A percentile compares a stretch with the other conserved stretches of the same genome.
Evolutionary conservation across 2,888 invertebrate genomes (phyloP).

Genomic region (Drosophila rellima): DNA sequence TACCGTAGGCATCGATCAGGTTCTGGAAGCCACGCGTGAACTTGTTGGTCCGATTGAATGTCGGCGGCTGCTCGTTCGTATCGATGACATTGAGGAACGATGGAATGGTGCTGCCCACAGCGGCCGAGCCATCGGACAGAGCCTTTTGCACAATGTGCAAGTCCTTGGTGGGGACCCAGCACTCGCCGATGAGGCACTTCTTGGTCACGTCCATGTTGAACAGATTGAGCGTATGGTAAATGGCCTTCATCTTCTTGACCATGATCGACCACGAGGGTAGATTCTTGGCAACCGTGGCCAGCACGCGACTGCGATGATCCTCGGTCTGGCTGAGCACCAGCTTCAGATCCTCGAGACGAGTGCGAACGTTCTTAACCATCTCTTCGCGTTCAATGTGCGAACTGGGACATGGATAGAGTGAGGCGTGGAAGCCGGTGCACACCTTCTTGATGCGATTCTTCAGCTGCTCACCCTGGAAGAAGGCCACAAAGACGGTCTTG

Average conservation of each 20-base stretch:
- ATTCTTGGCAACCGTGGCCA: constrained; percentile 94
- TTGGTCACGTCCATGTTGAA: constrained; percentile 97
- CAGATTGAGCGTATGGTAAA: constrained; percentile 96
- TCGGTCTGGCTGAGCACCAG: constrained; percentile 93
- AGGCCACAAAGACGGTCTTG: constrained; percentile 94
- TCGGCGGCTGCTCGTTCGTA: constrained; percentile 93
- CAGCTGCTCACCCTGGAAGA: constrained; percentile 94
- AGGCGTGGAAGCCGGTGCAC: constrained; percentile 95
- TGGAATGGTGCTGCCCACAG: constrained; percentile 95
- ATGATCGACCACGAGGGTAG: constrained; percentile 94
- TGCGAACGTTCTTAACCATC: constrained; percentile 94
- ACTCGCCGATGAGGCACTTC: constrained; percentile 96
- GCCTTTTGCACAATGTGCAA: constrained; percentile 92
- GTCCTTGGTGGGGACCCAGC: constrained; percentile 93
- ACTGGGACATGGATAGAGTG: constrained; percentile 95
- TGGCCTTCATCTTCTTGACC: constrained; percentile 96
- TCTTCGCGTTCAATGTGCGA: constrained; percentile 92
- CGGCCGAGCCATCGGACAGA: constrained; percentile 93
- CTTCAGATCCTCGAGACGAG: constrained; percentile 93
- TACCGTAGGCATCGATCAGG: constrained; percentile 97
- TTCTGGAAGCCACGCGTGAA: constrained; percentile 97
- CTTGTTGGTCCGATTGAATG: constrained; percentile 96
- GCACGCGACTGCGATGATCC: constrained; percentile 93
- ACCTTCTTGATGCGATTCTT: constrained; percentile 95
- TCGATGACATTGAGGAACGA: constrained; percentile 97